A percentile compares a stretch with the other conserved stretches of the same genome.
Evolutionary conservation across 92 coral and sea anemone species (phyloP).

Genomic region (Montipora capitata): DNA sequence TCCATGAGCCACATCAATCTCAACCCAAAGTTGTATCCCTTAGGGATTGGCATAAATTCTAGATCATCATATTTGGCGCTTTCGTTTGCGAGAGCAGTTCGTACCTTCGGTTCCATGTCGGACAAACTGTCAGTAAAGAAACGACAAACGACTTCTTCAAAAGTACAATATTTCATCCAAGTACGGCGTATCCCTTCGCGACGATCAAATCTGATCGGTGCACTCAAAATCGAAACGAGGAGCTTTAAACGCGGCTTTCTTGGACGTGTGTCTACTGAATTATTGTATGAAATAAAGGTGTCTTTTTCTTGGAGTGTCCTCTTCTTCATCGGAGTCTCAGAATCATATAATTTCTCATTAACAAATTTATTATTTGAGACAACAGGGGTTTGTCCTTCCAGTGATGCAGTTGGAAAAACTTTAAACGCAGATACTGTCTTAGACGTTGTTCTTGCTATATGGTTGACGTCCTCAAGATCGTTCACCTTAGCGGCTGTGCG

Average conservation of each 20-base stretch:
- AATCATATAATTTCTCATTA: background rate
- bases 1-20: conserved; percentile 90
- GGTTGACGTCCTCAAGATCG: too few species aligned
- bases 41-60: conserved; percentile 86
- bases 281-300: background rate
- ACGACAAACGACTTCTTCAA: conserved; percentile 83
- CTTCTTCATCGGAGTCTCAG: background rate
- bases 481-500: background rate
- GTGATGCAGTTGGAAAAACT: background rate
- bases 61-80: conserved; percentile 73
- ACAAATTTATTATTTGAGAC: background rate
- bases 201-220: conserved; percentile 92
- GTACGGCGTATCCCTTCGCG: conserved; percentile 90
- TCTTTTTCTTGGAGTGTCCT: background rate
- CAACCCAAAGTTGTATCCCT: conserved; percentile 90
- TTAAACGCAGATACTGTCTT: background rate
- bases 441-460: background rate
- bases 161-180: conserved; percentile 86
- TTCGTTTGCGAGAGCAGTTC: conserved; percentile 70
- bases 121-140: conserved; percentile 89
- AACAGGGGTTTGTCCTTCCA: background rate
- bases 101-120: conserved; percentile 76
- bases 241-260: conserved; percentile 58
- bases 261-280: background rate
- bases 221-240: conserved; percentile 88